Evolutionary conservation across 92 coral and sea anemone genomes (phyloP).

Genomic region (Montipora capitata): DNA sequence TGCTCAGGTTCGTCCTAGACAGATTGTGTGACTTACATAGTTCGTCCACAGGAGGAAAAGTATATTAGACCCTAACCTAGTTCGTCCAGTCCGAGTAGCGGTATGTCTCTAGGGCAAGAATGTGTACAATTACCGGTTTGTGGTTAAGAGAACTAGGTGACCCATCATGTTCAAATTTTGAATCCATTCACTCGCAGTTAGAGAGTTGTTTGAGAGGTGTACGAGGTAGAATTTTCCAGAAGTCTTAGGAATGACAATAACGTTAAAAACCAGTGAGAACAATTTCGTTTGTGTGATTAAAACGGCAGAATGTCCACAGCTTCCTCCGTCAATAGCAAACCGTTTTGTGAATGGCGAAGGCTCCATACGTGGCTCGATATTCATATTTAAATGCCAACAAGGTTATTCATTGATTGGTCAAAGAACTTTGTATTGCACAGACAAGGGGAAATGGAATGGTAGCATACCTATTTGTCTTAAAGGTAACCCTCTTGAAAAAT

Average conservation of each 20-base stretch:
- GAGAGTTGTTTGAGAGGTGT: too few species aligned
- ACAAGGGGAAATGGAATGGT: conserved; percentile 15
- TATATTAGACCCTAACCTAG: too few species aligned
- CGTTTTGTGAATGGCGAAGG: background rate
- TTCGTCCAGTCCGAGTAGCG: too few species aligned
- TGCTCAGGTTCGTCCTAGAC: too few species aligned
- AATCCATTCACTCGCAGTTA: too few species aligned
- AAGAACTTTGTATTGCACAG: conserved; percentile 1
- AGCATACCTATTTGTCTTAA: background rate
- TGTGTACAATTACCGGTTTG: too few species aligned
- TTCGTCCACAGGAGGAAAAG: too few species aligned
- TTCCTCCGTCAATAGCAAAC: conserved; percentile 18
- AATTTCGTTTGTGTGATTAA: background rate
- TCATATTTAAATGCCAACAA: background rate
- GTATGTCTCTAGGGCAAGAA: too few species aligned
- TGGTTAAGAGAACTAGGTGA: too few species aligned
- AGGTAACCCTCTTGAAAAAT: background rate
- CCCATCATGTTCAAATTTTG: too few species aligned
- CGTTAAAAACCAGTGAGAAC: background rate
- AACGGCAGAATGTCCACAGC: conserved; percentile 8
- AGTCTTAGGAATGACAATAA: background rate
- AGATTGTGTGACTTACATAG: too few species aligned
- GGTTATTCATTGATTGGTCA: conserved; percentile 7
- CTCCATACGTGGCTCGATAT: background rate
- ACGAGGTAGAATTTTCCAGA: too few species aligned